Evolutionary conservation across 64 coral and sea anemone genomes (phyloP).

Genomic region (Trachythela sp.): DNA sequence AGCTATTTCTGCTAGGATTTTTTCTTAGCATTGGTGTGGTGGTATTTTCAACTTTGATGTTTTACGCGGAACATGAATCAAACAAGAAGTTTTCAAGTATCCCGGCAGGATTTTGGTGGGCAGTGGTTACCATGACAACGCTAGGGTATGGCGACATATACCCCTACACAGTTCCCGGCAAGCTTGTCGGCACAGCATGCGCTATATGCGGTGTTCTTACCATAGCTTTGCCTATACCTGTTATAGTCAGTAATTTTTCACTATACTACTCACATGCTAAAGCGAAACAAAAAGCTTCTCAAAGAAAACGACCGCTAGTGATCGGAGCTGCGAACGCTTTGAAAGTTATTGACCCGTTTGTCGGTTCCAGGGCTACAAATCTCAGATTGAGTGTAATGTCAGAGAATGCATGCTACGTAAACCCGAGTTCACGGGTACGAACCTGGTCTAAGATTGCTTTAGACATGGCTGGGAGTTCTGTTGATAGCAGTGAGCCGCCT

Average conservation of each 20-base stretch:
- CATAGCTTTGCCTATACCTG: constrained; percentile 84
- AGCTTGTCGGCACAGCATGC: constrained; percentile 76
- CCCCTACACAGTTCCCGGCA: constrained; percentile 53
- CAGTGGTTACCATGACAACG: not conserved
- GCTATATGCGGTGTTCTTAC: constrained; percentile 77
- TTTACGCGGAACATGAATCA: not conserved
- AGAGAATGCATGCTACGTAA: not conserved
- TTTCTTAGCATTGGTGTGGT: constrained; percentile 18
- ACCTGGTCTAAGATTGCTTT: not conserved
- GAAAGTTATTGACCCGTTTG: not conserved
- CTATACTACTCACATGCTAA: constrained; percentile 94
- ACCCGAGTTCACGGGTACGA: not conserved
- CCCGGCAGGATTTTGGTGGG: constrained; percentile 22
- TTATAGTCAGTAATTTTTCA: constrained; percentile 94
- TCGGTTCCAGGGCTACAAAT: not conserved
- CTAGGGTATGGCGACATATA: constrained; percentile 79
- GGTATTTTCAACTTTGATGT: constrained; percentile 6
- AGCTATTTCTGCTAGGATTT: not conserved
- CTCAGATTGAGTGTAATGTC: not conserved
- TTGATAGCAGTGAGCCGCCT: not conserved
- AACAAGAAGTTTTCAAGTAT: not conserved
- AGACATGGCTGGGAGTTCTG: not conserved
- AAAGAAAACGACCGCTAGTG: constrained; percentile 34
- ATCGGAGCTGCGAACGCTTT: constrained; percentile 11
- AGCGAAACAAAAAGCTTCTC: constrained; percentile 72